Conservation (phyloP, 1,140 invertebrate genomes). For the Drosophila athabasca region DNA sequence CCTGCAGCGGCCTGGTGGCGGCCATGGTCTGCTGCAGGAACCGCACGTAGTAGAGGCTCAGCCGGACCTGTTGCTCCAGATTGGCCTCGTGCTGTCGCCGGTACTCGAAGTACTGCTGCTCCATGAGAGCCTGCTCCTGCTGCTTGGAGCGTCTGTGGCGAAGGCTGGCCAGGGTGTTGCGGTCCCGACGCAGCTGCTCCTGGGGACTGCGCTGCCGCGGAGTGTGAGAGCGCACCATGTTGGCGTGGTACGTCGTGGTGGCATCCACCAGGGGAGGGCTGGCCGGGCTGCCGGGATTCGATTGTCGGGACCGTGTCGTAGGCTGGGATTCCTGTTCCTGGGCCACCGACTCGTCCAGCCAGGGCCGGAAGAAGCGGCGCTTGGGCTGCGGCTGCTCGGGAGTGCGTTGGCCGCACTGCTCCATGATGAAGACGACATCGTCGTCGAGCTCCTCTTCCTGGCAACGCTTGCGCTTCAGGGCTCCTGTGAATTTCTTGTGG, state of each 20-base stretch:
- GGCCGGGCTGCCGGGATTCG: not conserved
- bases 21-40: slow-evolving; percentile 55
- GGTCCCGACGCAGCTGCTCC: slow-evolving; percentile 61
- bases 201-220: slow-evolving; percentile 53
- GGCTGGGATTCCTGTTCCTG: slow-evolving; percentile 3
- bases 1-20: slow-evolving; percentile 24
- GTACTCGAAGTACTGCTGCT: slow-evolving; percentile 48
- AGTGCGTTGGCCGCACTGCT: slow-evolving; percentile 27
- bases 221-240: slow-evolving; percentile 52
- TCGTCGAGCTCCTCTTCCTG: slow-evolving; percentile 51
- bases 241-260: slow-evolving; percentile 46
- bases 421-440: slow-evolving; percentile 64
- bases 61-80: slow-evolving; percentile 56
- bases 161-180: slow-evolving; percentile 55
- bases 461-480: slow-evolving; percentile 58
- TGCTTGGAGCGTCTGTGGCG: slow-evolving; percentile 52
- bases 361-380: slow-evolving; percentile 62
- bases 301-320: slow-evolving; percentile 1
- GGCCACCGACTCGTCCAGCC: slow-evolving; percentile 40
- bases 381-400: slow-evolving; percentile 47
- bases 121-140: slow-evolving; percentile 49
- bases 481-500: slow-evolving; percentile 65
- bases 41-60: slow-evolving; percentile 65
- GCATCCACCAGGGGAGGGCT: slow-evolving; percentile 13
- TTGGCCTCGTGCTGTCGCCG: slow-evolving; percentile 47